These are phyloP conservation scores for Parotocinclus haroldoi DNA, from an alignment of 2,797 vertebrate genomes.

Conservation along the genomic window DNA sequence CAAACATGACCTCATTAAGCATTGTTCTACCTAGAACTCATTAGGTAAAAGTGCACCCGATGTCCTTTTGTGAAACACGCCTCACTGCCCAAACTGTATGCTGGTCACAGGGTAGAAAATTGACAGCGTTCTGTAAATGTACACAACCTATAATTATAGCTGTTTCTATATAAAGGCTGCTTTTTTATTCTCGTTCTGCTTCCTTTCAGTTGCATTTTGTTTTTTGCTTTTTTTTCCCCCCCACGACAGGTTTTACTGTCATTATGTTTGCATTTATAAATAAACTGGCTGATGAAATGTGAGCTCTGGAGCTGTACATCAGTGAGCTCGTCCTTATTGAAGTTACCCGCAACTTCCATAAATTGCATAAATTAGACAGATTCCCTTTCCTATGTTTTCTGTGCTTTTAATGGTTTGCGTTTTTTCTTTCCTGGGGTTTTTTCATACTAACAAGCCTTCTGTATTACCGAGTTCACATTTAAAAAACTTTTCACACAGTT, in stretches of 20 bases:
- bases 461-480: background rate
- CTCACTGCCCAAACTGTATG: conserved; percentile 1
- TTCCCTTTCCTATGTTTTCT: background rate
- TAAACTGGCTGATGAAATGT: background rate
- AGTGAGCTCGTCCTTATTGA: background rate
- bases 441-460: no score
- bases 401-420: background rate
- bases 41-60: conserved; percentile 5
- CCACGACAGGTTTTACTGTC: background rate
- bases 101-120: conserved; percentile 6
- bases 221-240: background rate
- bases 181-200: background rate
- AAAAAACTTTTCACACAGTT: background rate
- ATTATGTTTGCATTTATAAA: background rate
- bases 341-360: background rate
- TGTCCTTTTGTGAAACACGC: conserved; percentile 5
- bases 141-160: conserved; percentile 16
- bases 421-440: background rate
- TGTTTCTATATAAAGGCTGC: background rate
- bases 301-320: background rate
- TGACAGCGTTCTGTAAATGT: conserved; percentile 2
- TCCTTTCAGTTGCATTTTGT: background rate
- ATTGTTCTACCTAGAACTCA: conserved; percentile 15
- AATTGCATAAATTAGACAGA: background rate
- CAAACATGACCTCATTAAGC: conserved; percentile 19